These are phyloP conservation scores for Tauraco hartlaubi DNA, from an alignment of 2,797 vertebrate species.

Conservation along the genomic window DNA sequence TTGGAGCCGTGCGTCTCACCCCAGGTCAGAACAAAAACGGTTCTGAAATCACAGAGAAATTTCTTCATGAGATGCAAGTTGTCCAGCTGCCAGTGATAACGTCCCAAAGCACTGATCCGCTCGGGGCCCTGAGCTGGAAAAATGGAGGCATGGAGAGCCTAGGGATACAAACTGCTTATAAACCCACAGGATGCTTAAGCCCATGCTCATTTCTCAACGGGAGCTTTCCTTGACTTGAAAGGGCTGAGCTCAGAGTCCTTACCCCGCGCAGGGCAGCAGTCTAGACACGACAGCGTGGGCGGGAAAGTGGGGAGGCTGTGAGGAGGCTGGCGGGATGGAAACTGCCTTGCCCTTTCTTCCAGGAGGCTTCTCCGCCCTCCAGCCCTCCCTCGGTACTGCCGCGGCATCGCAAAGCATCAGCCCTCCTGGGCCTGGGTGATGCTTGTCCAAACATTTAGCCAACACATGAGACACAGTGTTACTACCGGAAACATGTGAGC, in stretches of 20 bases:
- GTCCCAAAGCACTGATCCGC: neutral
- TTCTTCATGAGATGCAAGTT: neutral
- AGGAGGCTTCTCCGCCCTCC: neutral
- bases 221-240: neutral
- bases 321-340: neutral
- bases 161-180: neutral
- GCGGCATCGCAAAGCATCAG: rapidly evolving
- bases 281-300: neutral
- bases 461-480: neutral
- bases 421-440: neutral
- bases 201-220: rapidly evolving
- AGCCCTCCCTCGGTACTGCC: neutral
- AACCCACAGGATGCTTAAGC: neutral
- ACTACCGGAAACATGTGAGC: rapidly evolving
- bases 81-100: neutral
- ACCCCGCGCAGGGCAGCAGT: neutral
- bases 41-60: neutral
- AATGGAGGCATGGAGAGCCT: neutral
- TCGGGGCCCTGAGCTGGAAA: neutral
- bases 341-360: neutral
- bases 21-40: neutral
- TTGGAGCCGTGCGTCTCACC: neutral
- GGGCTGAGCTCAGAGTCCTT: neutral
- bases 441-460: neutral
- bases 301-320: rapidly evolving